A percentile compares a stretch with the other conserved stretches of the same genome.
phyloP scores from a whole-genome alignment of 1,140 invertebrate genomes.

The Mactra quadrangularis region DNA sequence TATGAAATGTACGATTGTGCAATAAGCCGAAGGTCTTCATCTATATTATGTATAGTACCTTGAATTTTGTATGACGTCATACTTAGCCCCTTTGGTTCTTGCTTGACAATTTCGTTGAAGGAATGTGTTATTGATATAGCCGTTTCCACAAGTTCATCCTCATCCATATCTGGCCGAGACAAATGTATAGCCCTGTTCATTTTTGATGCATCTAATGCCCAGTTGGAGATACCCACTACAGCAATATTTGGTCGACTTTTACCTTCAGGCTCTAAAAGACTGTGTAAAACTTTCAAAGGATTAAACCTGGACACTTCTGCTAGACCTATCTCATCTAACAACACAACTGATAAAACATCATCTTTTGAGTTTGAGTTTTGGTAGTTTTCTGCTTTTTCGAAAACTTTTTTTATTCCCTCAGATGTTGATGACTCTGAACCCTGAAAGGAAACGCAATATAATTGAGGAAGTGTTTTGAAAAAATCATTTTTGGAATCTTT shows the following conservation, averaged over 20 bases:
- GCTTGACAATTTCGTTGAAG: background rate
- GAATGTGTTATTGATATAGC: constrained; percentile 52
- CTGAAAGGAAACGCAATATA: constrained; percentile 72
- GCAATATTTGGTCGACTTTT: constrained; percentile 62
- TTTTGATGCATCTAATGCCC: constrained; percentile 74
- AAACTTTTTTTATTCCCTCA: constrained; percentile 68
- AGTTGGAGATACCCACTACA: constrained; percentile 75
- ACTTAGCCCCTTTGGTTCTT: background rate
- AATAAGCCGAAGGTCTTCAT: constrained; percentile 56
- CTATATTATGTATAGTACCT: background rate
- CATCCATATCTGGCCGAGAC: constrained; percentile 68
- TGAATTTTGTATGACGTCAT: background rate
- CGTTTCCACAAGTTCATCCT: constrained; percentile 45
- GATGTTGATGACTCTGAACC: constrained; percentile 71
- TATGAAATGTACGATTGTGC: constrained; percentile 68
- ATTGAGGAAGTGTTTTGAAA: constrained; percentile 71
- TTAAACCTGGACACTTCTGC: constrained; percentile 68
- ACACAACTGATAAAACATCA: constrained; percentile 70
- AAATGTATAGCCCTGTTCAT: constrained; percentile 71
- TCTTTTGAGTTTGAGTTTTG: constrained; percentile 56
- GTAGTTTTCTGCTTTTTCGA: constrained; percentile 67
- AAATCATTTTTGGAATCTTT: constrained; percentile 65
- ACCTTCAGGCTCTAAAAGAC: constrained; percentile 58
- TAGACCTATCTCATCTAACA: constrained; percentile 74
- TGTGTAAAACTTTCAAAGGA: constrained; percentile 67